Conservation (phyloP, 1,140 invertebrate species). For the Drosophila rhopaloa region DNA sequence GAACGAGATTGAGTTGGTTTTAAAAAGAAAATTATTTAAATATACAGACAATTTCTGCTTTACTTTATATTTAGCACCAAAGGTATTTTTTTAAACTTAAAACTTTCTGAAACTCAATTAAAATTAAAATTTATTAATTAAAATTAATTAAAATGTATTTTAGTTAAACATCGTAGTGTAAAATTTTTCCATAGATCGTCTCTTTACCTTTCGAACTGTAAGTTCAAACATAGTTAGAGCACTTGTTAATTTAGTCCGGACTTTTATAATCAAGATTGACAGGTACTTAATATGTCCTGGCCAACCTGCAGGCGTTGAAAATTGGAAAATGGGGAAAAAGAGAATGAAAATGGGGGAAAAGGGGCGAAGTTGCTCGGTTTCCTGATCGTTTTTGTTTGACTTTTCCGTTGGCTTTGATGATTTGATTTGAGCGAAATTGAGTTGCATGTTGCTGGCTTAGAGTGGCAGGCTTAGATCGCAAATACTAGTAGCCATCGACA, state of each 20-base stretch:
- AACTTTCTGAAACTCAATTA: too few species aligned
- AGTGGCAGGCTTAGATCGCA: conserved; percentile 34
- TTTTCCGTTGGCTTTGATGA: conserved; percentile 56
- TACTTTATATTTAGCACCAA: too few species aligned
- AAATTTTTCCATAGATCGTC: too few species aligned
- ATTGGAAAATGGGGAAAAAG: background rate
- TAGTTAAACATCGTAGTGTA: too few species aligned
- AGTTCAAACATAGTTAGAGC: background rate
- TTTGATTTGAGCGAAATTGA: conserved; percentile 52
- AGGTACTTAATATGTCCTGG: conserved; percentile 42
- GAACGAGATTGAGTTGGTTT: background rate
- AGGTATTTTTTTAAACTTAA: too few species aligned
- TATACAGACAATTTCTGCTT: too few species aligned
- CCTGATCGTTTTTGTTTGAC: conserved; percentile 48
- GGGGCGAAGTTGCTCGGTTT: conserved; percentile 37
- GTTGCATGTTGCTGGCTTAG: conserved; percentile 67
- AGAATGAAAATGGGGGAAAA: conserved; percentile 3
- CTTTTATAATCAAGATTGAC: conserved; percentile 59
- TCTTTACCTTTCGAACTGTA: too few species aligned
- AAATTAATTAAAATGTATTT: too few species aligned
- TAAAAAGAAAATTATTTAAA: background rate
- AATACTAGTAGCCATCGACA: conserved; percentile 49
- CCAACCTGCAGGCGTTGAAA: conserved; percentile 15
- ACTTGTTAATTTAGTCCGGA: conserved; percentile 20
- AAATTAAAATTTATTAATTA: too few species aligned